phyloP scores from a whole-genome alignment of 2,888 invertebrate species.

The Onthophagus sagittarius region DNA sequence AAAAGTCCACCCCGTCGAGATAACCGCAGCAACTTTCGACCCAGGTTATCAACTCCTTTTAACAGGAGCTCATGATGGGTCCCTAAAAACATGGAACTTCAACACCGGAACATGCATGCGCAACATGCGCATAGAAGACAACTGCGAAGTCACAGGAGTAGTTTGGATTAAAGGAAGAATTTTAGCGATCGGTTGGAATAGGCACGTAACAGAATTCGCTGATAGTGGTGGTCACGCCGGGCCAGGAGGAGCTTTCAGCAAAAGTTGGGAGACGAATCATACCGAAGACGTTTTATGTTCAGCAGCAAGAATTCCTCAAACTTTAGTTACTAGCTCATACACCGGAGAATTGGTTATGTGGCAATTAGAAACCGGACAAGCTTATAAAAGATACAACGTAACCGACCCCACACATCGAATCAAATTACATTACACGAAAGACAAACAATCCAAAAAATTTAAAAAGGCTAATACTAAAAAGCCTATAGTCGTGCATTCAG shows the following conservation, averaged over 20 bases:
- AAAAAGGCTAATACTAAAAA: background rate
- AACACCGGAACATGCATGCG: conserved; percentile 72
- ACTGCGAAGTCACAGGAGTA: conserved; percentile 53
- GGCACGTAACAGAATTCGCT: conserved; percentile 65
- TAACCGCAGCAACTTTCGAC: conserved; percentile 75
- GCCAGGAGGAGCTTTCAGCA: conserved; percentile 47
- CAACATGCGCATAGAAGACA: conserved; percentile 59
- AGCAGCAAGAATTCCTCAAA: conserved; percentile 61
- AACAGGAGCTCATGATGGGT: conserved; percentile 76
- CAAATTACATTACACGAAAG: conserved; percentile 54
- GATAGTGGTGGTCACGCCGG: conserved; percentile 55
- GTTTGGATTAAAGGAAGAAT: conserved; percentile 57
- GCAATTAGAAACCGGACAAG: conserved; percentile 78
- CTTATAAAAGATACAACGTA: conserved; percentile 37
- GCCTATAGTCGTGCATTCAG: background rate
- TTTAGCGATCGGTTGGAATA: conserved; percentile 76
- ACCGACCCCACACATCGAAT: conserved; percentile 43
- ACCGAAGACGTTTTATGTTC: conserved; percentile 71
- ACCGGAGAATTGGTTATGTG: conserved; percentile 78
- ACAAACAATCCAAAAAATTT: conserved; percentile 18
- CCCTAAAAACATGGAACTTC: conserved; percentile 81
- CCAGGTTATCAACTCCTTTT: conserved; percentile 67
- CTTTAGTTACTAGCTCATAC: conserved; percentile 72
- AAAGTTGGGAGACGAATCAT: conserved; percentile 70
- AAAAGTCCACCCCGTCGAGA: conserved; percentile 63